phyloP scores from a whole-genome alignment of 2,797 vertebrate genomes.

The Helarctos malayanus region DNA sequence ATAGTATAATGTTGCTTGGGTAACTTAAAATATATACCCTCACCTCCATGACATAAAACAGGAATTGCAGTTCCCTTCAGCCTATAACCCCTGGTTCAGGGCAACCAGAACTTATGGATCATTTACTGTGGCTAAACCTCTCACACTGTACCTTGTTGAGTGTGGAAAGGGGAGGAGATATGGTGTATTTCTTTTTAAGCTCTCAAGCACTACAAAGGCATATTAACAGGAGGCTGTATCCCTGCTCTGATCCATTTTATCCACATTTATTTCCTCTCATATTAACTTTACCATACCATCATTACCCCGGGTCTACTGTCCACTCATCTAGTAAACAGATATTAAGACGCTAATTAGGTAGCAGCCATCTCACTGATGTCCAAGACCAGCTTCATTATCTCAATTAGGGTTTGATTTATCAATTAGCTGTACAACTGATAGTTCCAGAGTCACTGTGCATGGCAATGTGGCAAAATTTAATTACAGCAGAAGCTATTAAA shows the following conservation, averaged over 20 bases:
- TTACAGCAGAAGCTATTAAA: slow-evolving; percentile 71
- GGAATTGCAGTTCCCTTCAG: not conserved
- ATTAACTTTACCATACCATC: slow-evolving; percentile 79
- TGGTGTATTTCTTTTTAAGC: not conserved
- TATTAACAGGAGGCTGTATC: not conserved
- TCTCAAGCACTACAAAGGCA: not conserved
- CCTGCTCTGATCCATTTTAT: not conserved
- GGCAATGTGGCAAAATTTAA: slow-evolving; percentile 81
- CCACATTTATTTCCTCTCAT: slow-evolving; percentile 4
- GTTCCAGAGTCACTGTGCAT: slow-evolving; percentile 71
- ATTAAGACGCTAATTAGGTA: slow-evolving; percentile 83
- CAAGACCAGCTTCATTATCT: slow-evolving; percentile 84
- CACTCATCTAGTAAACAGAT: slow-evolving; percentile 79
- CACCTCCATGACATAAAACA: not conserved
- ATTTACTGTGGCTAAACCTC: not conserved
- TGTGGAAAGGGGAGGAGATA: not conserved
- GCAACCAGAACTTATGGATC: not conserved
- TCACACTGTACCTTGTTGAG: not conserved
- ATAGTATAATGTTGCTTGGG: not conserved
- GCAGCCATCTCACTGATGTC: slow-evolving; percentile 70
- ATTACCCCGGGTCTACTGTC: slow-evolving; percentile 51
- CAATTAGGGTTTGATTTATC: slow-evolving; percentile 87
- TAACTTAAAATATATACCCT: not conserved
- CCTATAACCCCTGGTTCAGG: not conserved
- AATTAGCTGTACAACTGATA: slow-evolving; percentile 83